Base-by-base conservation (phyloP, 2,797 vertebrate species). In the Gephyroberyx darwinii region DNA sequence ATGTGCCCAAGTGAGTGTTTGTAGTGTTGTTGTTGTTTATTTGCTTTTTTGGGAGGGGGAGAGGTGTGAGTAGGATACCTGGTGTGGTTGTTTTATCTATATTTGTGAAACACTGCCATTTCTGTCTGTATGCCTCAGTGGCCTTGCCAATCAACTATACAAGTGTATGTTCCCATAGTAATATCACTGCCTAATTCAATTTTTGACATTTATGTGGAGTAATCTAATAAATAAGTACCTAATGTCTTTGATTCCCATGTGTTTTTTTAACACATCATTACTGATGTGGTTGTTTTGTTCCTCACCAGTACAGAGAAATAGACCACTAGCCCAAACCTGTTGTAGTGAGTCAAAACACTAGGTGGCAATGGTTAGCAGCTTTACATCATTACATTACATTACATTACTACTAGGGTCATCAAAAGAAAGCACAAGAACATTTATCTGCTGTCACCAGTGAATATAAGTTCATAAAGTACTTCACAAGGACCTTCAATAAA, bases 291-390 rank as follows among this genome's bases (percentile, higher is more conserved):
- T 51, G 10, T 0, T 2, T 31, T 31, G 5, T 13, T 48, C 30
- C 7, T 4, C 0, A 8, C 9, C 37, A 8, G 7, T 39, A 10
- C 37, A 39, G 37, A 39, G 37, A 39, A 8, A 39, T 6, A 10
- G 5, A 53, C 2, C 9, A 7, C 39, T 7, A 6, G 37, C 37
- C 37, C 7, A 39, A 8, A 39, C 9, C 37, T 39, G 7, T 10
- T 8, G 9, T 39, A 39, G 37, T 48, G 52, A 22, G 20, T 71
- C 33, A 5, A 45, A 71, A 7, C 82, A 80, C 84, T 45, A 81
- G 80, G 62, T 53, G 83, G 75, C 81, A 68, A 37, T 57, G 19
- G 5, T 8, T 39, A 39, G 37, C n/a, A n/a, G n/a, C n/a, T n/a
- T n/a, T n/a, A n/a, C n/a, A n/a, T n/a, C n/a, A n/a, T n/a, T 6